Base-by-base conservation (phyloP, 2,797 vertebrate genomes). In the Xiphophorus birchmanni region DNA sequence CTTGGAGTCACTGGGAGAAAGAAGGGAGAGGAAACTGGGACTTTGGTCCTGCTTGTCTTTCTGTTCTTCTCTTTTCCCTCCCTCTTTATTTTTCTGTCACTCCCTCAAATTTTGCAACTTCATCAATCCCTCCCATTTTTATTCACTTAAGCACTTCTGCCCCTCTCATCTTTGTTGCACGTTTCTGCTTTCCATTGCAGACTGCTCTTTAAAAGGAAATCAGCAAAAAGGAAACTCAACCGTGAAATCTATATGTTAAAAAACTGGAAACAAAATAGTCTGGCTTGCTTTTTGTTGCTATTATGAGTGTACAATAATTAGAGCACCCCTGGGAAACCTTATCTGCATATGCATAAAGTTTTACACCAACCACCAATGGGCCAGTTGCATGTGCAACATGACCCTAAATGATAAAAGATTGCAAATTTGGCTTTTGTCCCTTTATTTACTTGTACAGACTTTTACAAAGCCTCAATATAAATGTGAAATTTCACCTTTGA, bases 41-140 rank as follows among this genome's bases (percentile, higher is more conserved):
- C 77, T 85, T 87, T 90, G 86, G 80, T 90, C 76, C 88, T 91
- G 85, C 86, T 72, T 90, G 87, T 89, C 87, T 87, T 90, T 80
- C 91, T 92, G 87, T 91, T 91, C 93, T 94, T 90, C 84, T 93
- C 87, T 88, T 83, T 81, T 86, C 93, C 91, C 92, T 92, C 93
- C 92, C 92, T 92, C 85, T 88, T 85, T 90, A 81, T 82, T 81
- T 84, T 82, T 92, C 88, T 90, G 91, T 91, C 91, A 94, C 93
- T 90, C 91, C 92, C 90, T 92, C 88, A 84, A 77, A 85, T 89
- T 84, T 72, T 89, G 81, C 77, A 75, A 71, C 81, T 91, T 87
- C 75, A 84, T 88, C 84, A 84, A 83, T 84, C 87, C 91, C 92
- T 93, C 91, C 91, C 90, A 84, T 89, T 88, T 79, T 90, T 81